These are phyloP conservation scores for Datnioides undecimradiatus DNA, from an alignment of 2,113 vertebrate genomes.

Conservation along the genomic window DNA sequence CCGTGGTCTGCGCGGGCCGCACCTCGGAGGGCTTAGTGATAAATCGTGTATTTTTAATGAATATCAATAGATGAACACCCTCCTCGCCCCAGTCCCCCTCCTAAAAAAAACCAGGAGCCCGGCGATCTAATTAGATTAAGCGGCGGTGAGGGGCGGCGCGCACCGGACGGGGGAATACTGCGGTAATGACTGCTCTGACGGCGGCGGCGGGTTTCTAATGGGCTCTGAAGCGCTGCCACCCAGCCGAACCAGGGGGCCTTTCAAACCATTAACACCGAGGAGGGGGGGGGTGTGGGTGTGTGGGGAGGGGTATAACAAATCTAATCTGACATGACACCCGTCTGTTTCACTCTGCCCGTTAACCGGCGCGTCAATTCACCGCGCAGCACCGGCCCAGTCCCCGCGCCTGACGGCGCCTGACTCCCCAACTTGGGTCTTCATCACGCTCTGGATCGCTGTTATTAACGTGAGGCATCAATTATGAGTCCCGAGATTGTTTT, in stretches of 20 bases:
- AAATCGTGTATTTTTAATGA: constrained; percentile 97
- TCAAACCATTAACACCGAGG: constrained; percentile 93
- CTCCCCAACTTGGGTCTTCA: constrained; percentile 3
- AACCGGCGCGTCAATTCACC: constrained; percentile 18
- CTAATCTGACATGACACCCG: constrained; percentile 67
- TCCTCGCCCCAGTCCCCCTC: no score
- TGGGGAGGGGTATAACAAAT: constrained; percentile 76
- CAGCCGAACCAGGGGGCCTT: constrained; percentile 88
- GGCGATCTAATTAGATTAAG: constrained; percentile 96
- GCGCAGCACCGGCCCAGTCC: constrained; percentile 1
- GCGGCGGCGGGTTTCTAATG: constrained; percentile 89
- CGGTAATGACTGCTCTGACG: constrained; percentile 88
- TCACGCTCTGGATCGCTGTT: not conserved
- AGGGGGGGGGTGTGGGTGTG: no score
- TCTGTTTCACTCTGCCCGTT: constrained; percentile 48
- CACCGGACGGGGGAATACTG: constrained; percentile 90
- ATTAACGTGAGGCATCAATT: no score
- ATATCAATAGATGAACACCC: constrained; percentile 93
- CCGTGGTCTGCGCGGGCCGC: constrained; percentile 83
- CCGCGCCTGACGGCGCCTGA: constrained; percentile 3
- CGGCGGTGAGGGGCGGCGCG: constrained; percentile 94
- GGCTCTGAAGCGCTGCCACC: constrained; percentile 95
- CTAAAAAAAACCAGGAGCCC: constrained; percentile 83
- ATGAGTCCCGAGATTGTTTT: no score
- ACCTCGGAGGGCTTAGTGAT: constrained; percentile 92